Base-by-base conservation (phyloP, 2,797 vertebrate genomes). In the Lacerta agilis region DNA sequence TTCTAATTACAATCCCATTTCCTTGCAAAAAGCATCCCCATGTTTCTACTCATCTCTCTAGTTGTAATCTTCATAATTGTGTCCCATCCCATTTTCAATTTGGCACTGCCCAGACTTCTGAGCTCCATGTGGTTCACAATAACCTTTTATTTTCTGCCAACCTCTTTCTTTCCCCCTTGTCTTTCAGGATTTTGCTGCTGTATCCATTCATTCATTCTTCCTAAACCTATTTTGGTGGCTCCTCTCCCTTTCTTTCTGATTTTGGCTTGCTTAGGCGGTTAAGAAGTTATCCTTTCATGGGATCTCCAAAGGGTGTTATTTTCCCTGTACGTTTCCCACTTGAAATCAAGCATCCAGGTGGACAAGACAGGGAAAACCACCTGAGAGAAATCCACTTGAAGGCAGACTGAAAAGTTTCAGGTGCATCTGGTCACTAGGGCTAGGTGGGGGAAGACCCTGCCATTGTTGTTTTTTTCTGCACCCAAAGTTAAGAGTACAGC, bases 1-100 rank as follows among this genome's bases (percentile, higher is more conserved):
- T 95, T 94, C 96, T 97, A 97, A 97, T 97, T 96, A 95, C 90
- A 95, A 91, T 87, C 87, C 91, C 88, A 96, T 96, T 97, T 97
- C 95, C 95, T 95, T 95, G 95, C 94, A 95, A 96, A 95, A 96
- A 96, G 92, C 95, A 94, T 94, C 91, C 93, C 93, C 84, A 81
- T 95, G 95, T 94, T 94, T 94, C 96, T 96, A 96, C 96, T 96
- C 94, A 96, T 95, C 95, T 96, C 95, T 94, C 90, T 92, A 91
- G 95, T 94, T 93, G 83, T 93, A 96, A 96, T 95, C 95, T 96
- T 94, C 90, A 95, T 95, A 97, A 97, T 90, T 96, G 95, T 93
- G 93, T 93, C 94, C 92, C 88, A 91, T 96, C 96, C 96, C 95
- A 90, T 94, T 95, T 95, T 94, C 96, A 94, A 89, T 95, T 96